These are phyloP conservation scores for Cephus nigrinus DNA, from an alignment of 2,888 invertebrate species.

Conservation along the genomic window DNA sequence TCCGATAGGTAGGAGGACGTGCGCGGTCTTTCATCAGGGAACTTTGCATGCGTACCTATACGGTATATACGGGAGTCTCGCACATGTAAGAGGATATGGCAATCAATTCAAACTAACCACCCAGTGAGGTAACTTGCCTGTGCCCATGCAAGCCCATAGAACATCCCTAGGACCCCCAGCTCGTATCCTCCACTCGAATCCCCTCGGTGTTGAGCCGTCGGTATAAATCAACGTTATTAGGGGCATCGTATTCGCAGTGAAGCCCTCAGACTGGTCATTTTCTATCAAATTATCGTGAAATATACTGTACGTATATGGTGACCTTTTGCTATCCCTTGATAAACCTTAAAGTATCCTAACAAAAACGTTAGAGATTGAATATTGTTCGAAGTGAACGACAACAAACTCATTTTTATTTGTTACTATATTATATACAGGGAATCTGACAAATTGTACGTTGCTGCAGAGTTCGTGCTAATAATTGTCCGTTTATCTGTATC, in stretches of 20 bases:
- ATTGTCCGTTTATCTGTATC: neutral
- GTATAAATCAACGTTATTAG: conserved; percentile 66
- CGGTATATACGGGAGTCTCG: conserved; percentile 35
- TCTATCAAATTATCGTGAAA: conserved; percentile 63
- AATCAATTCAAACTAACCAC: conserved; percentile 64
- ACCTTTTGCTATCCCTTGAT: neutral
- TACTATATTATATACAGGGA: no score
- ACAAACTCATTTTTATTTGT: neutral
- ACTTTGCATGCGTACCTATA: conserved; percentile 30
- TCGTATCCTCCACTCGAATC: conserved; percentile 31
- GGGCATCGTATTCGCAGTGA: conserved; percentile 59
- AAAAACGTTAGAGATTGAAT: neutral
- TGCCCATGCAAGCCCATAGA: conserved; percentile 26
- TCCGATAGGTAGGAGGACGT: neutral
- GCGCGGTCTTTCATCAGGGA: conserved; percentile 3
- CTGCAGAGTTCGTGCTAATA: neutral
- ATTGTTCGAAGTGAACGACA: neutral
- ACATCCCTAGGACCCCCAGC: conserved; percentile 36
- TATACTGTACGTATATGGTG: conserved; percentile 29
- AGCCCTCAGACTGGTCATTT: conserved; percentile 56
- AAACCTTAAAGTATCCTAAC: neutral
- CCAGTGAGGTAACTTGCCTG: conserved; percentile 50
- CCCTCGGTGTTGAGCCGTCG: conserved; percentile 52
- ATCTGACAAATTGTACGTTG: neutral
- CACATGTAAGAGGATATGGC: conserved; percentile 61